Evolutionary conservation across 2,113 vertebrate genomes (phyloP), one percentile per base, ranked within the genome.

Genomic region (Mugil cephalus): DNA sequence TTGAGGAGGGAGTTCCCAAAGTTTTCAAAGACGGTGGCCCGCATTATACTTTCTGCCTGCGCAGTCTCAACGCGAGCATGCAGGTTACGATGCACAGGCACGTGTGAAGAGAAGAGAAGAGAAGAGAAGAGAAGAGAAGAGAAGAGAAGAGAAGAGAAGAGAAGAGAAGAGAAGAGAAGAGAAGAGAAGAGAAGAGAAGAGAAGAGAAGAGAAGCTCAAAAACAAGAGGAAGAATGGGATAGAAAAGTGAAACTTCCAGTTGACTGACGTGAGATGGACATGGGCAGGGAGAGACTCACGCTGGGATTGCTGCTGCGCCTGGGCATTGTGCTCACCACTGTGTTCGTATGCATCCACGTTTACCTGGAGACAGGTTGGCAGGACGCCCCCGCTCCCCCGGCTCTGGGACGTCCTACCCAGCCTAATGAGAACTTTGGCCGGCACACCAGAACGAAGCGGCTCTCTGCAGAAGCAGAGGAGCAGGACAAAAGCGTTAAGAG

Each of bases 301-400:
- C 14, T 58, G 79, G 77, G 87, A 36, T 11, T 93, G 59, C 63
- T 91, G 45, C 79, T 91, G 53, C 90, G 88, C 21, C 42, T 79
- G 65, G 86, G 80, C 38, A 7, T 90, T 12, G 69, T 92, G 39
- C 64, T 94, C 58, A 79, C 60, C 0, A 65, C 74, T 5, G 69
- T 91, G 69, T 88, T 86, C 17, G 50, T 93, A 46, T 88, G 88
- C 42, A 24, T 89, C 47, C 92, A 91, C 38, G 39, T 94, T 66
- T 94, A 91, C 69, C 73, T 94, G 83, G 88, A 92, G 55, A 80
- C 70, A 1, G 46, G 50, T 1, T 77, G 82, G 81, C 24, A 24
- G 54, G 63, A 55, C 21, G 3, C 73, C 35, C 78, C 63, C 36
- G 55, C 73, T 46, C 46, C 80, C 11, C 63, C 40, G 38, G 19